Conservation (phyloP, 2,113 vertebrate species). For the Dipodomys stephensi region DNA sequence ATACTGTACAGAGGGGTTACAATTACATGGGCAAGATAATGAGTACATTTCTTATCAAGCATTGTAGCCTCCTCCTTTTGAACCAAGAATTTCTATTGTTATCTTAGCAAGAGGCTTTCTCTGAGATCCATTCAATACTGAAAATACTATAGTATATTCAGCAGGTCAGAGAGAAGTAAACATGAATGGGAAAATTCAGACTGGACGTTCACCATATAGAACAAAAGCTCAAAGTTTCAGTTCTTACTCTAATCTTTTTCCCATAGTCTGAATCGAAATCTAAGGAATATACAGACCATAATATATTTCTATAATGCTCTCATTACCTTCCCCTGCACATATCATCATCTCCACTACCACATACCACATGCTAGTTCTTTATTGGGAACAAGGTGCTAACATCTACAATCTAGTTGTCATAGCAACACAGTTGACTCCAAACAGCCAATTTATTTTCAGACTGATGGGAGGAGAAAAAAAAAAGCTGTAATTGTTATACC, state of each 20-base stretch:
- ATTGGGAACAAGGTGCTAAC: background rate
- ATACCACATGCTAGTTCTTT: background rate
- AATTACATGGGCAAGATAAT: too few species aligned
- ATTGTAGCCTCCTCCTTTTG: too few species aligned
- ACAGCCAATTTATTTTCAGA: background rate
- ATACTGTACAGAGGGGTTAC: too few species aligned
- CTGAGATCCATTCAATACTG: background rate
- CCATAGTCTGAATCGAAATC: background rate
- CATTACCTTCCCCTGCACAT: too few species aligned
- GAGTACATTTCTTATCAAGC: too few species aligned
- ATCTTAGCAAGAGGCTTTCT: background rate
- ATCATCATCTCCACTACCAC: background rate
- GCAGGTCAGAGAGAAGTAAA: background rate
- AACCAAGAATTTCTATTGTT: background rate
- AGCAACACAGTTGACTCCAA: background rate
- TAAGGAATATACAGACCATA: background rate
- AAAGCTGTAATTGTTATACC: background rate
- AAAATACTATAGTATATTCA: background rate
- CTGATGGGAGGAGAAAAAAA: too few species aligned
- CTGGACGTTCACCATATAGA: background rate
- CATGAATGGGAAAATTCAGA: background rate
- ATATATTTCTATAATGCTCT: background rate
- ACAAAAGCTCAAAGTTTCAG: background rate
- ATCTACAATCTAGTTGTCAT: background rate
- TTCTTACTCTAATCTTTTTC: constrained; percentile 10